Base-by-base conservation (phyloP, 1,140 invertebrate species). In the Drosophila persimilis region DNA sequence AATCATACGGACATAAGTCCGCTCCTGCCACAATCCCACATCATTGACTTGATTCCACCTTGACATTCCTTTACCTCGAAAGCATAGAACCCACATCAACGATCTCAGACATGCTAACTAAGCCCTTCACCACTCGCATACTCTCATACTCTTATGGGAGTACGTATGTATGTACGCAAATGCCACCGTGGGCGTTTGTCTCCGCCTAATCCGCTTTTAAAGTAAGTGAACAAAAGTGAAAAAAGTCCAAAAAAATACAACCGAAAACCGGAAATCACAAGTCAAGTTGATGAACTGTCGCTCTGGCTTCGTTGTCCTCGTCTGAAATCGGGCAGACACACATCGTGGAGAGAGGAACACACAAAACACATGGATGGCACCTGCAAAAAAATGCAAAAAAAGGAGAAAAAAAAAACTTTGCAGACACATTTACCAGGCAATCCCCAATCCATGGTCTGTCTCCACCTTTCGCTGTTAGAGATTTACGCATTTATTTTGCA, bases 401-500 rank as follows among this genome's bases (percentile, higher is more conserved):
- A 3, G 7, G 2, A 3, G 31, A 9, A 86, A 73, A 83, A 83
- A 64, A 73, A 65, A 77, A 89, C 69, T 89, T 89, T 89, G 75
- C 80, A 89, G 86, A 89, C 86, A 81, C 71, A 79, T 88, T 77
- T 73, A 50, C 71, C 55, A 53, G 41, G 61, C 59, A 26, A 26
- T 26, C 57, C 44, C 66, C 55, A 47, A 47, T 53, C 43, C 62
- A 17, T 26, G 39, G 53, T 29, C 45, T 9, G 53, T 29, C 45
- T 9, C 13, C n/a, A 7, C 35, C n/a, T 24, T 35, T 46, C 46
- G 29, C 52, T 56, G 65, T 90, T 79, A 73, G 86, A 90, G 86
- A 90, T 90, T 90, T 83, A 90, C 86, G 86, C 86, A 90, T 90
- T 90, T 90, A 90, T 86, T 90, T 90, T 80, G 78, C 86, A 90